Base-by-base conservation (phyloP, 2,797 vertebrate species). In the Falco concolor region DNA sequence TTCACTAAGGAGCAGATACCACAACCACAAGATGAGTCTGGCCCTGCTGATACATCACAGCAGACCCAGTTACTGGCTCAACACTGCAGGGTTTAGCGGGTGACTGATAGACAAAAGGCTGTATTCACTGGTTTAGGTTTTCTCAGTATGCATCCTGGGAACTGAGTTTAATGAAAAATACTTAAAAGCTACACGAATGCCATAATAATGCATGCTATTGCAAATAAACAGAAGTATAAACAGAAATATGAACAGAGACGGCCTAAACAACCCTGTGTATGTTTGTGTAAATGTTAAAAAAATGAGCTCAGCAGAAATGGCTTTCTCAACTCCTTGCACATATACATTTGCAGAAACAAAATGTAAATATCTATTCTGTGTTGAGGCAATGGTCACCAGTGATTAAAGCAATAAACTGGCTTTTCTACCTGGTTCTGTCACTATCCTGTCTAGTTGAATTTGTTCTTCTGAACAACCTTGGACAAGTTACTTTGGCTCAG, bases 391-490 rank as follows among this genome's bases (percentile, higher is more conserved):
- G 45, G 8, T 45, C 10, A 53, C n/a, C 12, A 44, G 45, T 25
- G 57, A 67, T 42, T 28, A 49, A 3, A 89, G 36, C 32, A 64
- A 49, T 64, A 68, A 70, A 57, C 11, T 36, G 10, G 14, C 23
- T 72, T 87, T 84, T 59, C 82, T 83, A 34, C 36, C 47, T 69
- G 7, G 5, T 65, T 79, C 50, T 89, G 49, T 63, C 34, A 49
- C 44, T 87, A 19, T 50, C 50, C 42, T 59, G 5, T 54, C 24
- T 78, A 76, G 30, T 23, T 6, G 4, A 59, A 91, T n/a, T 61
- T 91, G 49, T 22, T 93, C 75, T 78, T 89, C 69, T 79, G n/a
- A 92, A 75, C 70, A 90, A 86, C 80, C 63, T 88, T 90, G 57
- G 47, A 38, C 45, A 72, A 78, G 57, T 52, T 80, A 64, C 22